phyloP scores from a whole-genome alignment of 1,140 invertebrate genomes.

The Sycophila sp. region DNA sequence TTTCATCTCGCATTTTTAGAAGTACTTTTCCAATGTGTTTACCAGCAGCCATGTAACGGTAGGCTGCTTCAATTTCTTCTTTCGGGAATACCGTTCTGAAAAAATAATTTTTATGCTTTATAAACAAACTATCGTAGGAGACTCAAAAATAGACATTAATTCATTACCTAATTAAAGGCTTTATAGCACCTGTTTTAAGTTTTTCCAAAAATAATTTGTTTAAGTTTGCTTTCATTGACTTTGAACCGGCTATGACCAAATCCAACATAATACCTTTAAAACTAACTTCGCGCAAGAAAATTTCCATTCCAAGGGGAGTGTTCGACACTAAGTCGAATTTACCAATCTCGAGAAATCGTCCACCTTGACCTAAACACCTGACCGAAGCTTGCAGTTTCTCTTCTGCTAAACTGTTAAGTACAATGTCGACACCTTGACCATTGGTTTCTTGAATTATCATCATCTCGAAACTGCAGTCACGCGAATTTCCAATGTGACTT shows the following conservation, averaged over 20 bases:
- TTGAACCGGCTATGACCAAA: constrained; percentile 66
- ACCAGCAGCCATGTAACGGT: constrained; percentile 75
- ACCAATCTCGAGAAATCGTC: constrained; percentile 81
- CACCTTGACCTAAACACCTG: constrained; percentile 76
- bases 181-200: constrained; percentile 66
- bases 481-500: constrained; percentile 78
- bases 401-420: constrained; percentile 82
- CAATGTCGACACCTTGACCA: constrained; percentile 78
- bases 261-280: constrained; percentile 81
- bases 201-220: constrained; percentile 63
- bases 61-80: constrained; percentile 64
- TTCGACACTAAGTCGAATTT: constrained; percentile 78
- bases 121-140: background rate
- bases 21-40: constrained; percentile 83
- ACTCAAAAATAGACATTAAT: background rate
- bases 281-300: constrained; percentile 85
- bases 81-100: constrained; percentile 59
- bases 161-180: constrained; percentile 56
- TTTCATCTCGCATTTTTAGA: constrained; percentile 69
- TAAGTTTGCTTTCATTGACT: constrained; percentile 49
- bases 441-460: constrained; percentile 72
- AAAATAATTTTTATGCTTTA: background rate
- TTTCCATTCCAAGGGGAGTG: constrained; percentile 74
- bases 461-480: constrained; percentile 77
- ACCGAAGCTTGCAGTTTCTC: constrained; percentile 82